phyloP scores from a whole-genome alignment of 92 coral and sea anemone genomes.

The Siderastrea radians region DNA sequence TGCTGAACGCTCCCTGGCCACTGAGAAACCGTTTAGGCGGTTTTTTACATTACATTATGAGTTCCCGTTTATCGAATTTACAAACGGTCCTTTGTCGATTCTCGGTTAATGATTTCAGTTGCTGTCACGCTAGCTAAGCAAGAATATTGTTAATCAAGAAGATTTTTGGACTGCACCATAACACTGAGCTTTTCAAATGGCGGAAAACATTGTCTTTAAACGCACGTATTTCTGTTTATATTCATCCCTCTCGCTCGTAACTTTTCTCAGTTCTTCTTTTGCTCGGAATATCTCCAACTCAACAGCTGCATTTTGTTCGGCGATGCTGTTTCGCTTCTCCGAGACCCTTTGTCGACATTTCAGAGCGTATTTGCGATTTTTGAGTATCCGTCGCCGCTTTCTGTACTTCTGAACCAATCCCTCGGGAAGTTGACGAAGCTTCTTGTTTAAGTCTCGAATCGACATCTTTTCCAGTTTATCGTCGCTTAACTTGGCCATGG shows the following conservation, averaged over 20 bases:
- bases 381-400: constrained; percentile 80
- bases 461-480: constrained; percentile 66
- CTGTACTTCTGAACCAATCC: constrained; percentile 32
- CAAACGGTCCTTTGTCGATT: no score
- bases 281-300: constrained; percentile 45
- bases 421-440: constrained; percentile 75
- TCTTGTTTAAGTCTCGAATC: constrained; percentile 73
- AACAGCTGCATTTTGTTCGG: constrained; percentile 47
- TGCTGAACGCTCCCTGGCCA: no score
- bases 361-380: constrained; percentile 89
- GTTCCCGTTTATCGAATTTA: no score
- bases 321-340: constrained; percentile 51
- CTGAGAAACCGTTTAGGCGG: no score
- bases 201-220: constrained; percentile 9
- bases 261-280: constrained; percentile 58
- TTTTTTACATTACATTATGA: no score
- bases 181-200: background rate
- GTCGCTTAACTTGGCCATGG: constrained; percentile 32
- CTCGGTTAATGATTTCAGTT: no score
- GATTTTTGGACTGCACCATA: background rate
- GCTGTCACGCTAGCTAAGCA: no score
- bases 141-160: no score
- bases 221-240: constrained; percentile 46
- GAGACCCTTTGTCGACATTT: constrained; percentile 69
- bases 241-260: constrained; percentile 66